These are phyloP conservation scores for Cyphomyrmex costatus DNA, from an alignment of 1,140 invertebrate species.

Conservation along the genomic window DNA sequence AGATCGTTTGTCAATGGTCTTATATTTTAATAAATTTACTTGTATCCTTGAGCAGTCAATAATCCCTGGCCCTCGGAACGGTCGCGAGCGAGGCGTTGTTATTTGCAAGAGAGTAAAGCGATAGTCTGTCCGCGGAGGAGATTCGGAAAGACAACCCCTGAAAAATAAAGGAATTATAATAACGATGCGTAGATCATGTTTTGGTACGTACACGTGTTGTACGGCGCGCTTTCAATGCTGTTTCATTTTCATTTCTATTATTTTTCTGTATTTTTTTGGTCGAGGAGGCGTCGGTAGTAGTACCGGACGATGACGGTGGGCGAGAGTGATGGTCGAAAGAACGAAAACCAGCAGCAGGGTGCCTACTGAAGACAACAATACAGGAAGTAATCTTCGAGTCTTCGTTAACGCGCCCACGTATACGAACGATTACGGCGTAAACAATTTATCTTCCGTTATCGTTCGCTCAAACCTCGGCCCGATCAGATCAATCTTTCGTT, in stretches of 20 bases:
- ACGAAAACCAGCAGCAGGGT: conserved; percentile 71
- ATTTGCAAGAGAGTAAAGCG: conserved; percentile 2
- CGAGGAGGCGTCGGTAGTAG: conserved; percentile 41
- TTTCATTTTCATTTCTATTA: conserved; percentile 64
- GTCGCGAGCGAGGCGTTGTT: conserved; percentile 2
- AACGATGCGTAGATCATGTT: conserved; percentile 84
- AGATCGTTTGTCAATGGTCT: conserved; percentile 9
- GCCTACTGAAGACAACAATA: conserved; percentile 70
- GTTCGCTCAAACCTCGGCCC: conserved; percentile 8
- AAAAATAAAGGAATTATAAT: conserved; percentile 81
- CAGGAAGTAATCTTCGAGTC: conserved; percentile 5
- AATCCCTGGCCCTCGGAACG: neutral
- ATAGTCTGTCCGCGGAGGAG: conserved; percentile 11
- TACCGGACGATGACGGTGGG: conserved; percentile 55
- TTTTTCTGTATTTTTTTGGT: conserved; percentile 51
- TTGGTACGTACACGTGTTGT: conserved; percentile 85
- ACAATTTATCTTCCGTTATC: conserved; percentile 12
- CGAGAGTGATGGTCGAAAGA: conserved; percentile 67
- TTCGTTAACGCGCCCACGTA: conserved; percentile 11
- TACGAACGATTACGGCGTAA: neutral
- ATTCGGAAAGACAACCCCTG: conserved; percentile 81
- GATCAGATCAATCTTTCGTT: neutral
- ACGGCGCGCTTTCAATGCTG: conserved; percentile 79
- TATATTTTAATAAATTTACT: conserved; percentile 34
- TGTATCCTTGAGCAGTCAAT: conserved; percentile 27